phyloP scores from a whole-genome alignment of 2,797 vertebrate species.

The Ciconia nigra region DNA sequence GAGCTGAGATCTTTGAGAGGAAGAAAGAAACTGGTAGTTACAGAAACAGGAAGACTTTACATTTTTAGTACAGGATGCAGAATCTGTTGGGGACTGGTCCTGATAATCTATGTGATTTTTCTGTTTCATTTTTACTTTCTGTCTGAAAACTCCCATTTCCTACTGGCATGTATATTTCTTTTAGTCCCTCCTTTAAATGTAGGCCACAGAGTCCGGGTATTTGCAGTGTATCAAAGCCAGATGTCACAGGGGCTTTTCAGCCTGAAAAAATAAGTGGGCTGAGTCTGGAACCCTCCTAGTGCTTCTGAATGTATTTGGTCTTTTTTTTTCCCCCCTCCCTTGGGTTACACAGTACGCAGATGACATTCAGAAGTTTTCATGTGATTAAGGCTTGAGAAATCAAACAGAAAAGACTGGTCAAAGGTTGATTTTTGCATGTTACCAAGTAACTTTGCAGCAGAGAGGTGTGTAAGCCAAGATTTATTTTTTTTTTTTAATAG shows the following conservation, averaged over 20 bases:
- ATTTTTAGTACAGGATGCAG: neutral
- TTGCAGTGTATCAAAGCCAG: neutral
- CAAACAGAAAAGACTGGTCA: neutral
- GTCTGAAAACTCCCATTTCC: neutral
- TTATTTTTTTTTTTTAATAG: neutral
- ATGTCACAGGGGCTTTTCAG: neutral
- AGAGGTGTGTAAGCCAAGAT: neutral
- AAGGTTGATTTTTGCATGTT: neutral
- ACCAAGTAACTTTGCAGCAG: neutral
- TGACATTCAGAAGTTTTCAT: neutral
- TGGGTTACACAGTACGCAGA: neutral
- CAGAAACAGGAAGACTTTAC: neutral
- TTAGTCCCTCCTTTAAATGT: neutral
- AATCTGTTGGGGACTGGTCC: neutral
- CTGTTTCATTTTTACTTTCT: neutral
- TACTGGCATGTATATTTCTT: neutral
- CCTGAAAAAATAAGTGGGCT: neutral
- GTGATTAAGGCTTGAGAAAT: neutral
- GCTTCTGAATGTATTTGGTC: neutral
- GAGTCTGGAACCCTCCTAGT: neutral
- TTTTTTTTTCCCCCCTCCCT: accelerated
- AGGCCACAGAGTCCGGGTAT: neutral
- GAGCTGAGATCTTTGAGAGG: neutral
- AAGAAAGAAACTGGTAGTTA: neutral
- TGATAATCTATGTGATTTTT: neutral